phyloP scores from a whole-genome alignment of 2,888 invertebrate genomes.

The Leptogaster cylindrica region DNA sequence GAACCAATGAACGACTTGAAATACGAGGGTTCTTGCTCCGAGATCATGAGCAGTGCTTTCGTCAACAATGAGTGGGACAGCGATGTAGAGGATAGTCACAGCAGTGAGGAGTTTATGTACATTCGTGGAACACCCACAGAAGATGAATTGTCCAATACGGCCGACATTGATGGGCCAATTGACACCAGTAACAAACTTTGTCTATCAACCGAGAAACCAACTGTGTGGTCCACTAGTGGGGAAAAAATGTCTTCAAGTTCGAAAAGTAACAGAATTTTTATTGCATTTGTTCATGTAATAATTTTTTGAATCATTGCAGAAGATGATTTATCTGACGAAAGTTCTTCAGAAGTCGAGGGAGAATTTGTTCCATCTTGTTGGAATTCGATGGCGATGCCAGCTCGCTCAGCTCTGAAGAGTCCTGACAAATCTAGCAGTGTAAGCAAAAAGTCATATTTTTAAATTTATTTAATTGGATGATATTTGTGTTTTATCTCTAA shows the following conservation, averaged over 20 bases:
- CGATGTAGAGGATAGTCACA: slow-evolving; percentile 62
- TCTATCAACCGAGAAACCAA: slow-evolving; percentile 22
- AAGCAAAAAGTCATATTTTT: slow-evolving; percentile 44
- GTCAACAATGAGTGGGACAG: slow-evolving; percentile 57
- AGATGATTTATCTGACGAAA: slow-evolving; percentile 53
- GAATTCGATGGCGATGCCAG: slow-evolving; percentile 79
- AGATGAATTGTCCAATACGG: slow-evolving; percentile 20
- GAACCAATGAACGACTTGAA: slow-evolving; percentile 47
- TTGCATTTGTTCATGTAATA: not conserved
- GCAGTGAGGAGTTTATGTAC: slow-evolving; percentile 55
- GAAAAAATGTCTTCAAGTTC: slow-evolving; percentile 43
- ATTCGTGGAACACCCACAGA: slow-evolving; percentile 50
- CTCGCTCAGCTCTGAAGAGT: slow-evolving; percentile 73
- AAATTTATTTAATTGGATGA: not conserved
- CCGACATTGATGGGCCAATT: slow-evolving; percentile 3
- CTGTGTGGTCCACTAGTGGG: slow-evolving; percentile 47
- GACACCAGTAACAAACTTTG: slow-evolving; percentile 8
- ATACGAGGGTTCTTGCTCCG: slow-evolving; percentile 46
- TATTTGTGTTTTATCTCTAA: not conserved
- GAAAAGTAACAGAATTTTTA: slow-evolving; percentile 35
- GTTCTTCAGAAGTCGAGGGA: slow-evolving; percentile 69
- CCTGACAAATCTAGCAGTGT: slow-evolving; percentile 57
- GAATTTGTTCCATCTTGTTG: slow-evolving; percentile 83
- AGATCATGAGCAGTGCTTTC: slow-evolving; percentile 48
- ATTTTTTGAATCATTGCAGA: slow-evolving; percentile 47